Base-by-base conservation (phyloP, 2,888 invertebrate genomes). In the Daptonema setosum region DNA sequence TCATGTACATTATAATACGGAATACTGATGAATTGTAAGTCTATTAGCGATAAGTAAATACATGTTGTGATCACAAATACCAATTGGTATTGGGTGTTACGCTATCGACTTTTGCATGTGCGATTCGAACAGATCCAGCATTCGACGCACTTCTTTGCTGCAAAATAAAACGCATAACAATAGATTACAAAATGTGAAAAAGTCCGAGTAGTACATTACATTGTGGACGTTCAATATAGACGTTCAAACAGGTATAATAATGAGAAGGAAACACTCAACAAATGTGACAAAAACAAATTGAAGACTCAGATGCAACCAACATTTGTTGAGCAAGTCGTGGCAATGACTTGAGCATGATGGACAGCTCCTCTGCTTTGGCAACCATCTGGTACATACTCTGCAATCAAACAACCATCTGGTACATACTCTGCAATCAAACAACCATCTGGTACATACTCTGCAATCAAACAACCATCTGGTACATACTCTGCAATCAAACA, bases 321-420 rank as follows among this genome's bases (percentile, higher is more conserved):
- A 52, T n/a, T 30, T 52, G 52, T 30, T 52, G 52, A n/a, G 52
- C 52, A 2, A 52, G 22, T n/a, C 30, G 5, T 2, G 52, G 30
- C 29, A 52, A 30, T 2, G 29, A 5, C 30, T 52, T 52, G n/a
- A 52, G 8, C 14, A n/a, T 3, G 8, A 3, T 11, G 3, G 22
- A 20, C 20, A 52, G 30, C 24, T 52, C 52, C n/a, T 52, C 52
- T 14, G 52, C 52, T 30, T 52, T 52, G 20, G 52, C 30, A 5
- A 52, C n/a, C n/a, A 52, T 11, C n/a, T 52, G 52, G 52, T 52
- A 52, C 52, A 30, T 52, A 28, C 26, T 50, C 50, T 50, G 50
- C 5, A 25, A 50, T 2, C 5, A 50, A 50, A 14, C 3, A 50
- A 50, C 11, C 41, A 20, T 11, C n/a, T n/a, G n/a, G n/a, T n/a